phyloP scores from a whole-genome alignment of 2,888 invertebrate species.

The Steinernema carpocapsae region DNA sequence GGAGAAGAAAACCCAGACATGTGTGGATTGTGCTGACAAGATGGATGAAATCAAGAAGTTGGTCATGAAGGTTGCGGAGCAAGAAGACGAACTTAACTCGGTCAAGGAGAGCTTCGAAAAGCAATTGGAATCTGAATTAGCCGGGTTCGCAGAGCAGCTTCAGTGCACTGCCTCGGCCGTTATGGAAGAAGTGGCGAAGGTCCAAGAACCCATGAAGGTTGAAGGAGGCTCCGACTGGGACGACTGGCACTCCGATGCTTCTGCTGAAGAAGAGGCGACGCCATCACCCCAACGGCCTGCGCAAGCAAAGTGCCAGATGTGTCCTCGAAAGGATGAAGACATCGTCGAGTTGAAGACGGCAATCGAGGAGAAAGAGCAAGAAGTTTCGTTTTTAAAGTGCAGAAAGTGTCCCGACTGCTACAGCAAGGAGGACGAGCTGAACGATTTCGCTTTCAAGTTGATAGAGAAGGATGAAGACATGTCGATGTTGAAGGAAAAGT shows the following conservation, averaged over 20 bases:
- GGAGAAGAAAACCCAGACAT: too few species aligned
- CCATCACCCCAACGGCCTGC: not conserved
- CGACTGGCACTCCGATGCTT: slow-evolving; percentile 5
- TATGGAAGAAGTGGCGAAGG: too few species aligned
- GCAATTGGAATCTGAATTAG: too few species aligned
- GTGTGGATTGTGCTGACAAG: too few species aligned
- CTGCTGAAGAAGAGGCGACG: not conserved
- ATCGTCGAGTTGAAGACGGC: not conserved
- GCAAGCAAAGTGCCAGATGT: not conserved
- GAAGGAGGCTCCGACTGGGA: not conserved
- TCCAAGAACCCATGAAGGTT: too few species aligned
- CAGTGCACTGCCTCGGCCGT: too few species aligned
- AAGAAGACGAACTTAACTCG: too few species aligned
- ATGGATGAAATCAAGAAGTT: too few species aligned
- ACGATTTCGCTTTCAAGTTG: not conserved
- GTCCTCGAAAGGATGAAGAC: not conserved
- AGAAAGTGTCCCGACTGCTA: slow-evolving; percentile 8
- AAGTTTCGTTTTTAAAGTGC: not conserved
- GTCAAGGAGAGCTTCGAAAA: too few species aligned
- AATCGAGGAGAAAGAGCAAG: slow-evolving; percentile 10
- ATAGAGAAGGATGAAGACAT: not conserved
- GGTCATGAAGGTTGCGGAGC: too few species aligned
- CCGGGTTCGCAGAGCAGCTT: too few species aligned
- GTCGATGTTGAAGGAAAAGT: not conserved
- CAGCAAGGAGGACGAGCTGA: slow-evolving; percentile 10